Evolutionary conservation across 2,797 vertebrate species (phyloP), one percentile per base, ranked within the genome.

Genomic region (Channallabes apus): DNA sequence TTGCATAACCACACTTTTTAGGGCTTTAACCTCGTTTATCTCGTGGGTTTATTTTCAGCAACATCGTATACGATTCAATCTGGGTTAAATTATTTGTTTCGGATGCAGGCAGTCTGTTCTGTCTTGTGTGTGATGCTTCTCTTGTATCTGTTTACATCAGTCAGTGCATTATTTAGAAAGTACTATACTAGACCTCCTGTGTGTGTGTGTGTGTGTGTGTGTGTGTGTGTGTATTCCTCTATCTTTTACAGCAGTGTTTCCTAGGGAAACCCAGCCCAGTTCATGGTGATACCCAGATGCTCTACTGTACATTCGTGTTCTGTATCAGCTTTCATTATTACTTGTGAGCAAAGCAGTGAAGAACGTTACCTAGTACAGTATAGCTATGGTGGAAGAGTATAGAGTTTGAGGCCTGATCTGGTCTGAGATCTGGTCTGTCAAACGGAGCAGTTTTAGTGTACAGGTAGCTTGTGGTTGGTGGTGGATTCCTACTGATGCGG

Each of bases 1-100:
- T 85, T 65, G 62, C 76, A 65, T 83, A 78, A 56, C 56, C 24
- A 6, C 51, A 68, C 20, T 72, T 86, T 87, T 85, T 65, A 54
- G 79, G 69, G 79, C 41, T 86, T 86, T 86, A 80, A 58, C 68
- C 29, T 83, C 20, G 27, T 76, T 65, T 51, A 27, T 27, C 67
- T 29, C 64, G 32, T 22, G 0, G 38, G 27, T 62, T 29, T 38
- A 27, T 51, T 67, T 79, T 65, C 18, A 59, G 38, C 61, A 61
- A 24, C 41, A 73, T 71, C 41, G 77, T 68, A 46, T 62, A 51
- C 38, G n/a, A 59, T 51, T 82, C 59, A 85, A 54, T 82, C 71
- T 78, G 61, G 20, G 20, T 46, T 64, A 41, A 22, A 67, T 54
- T 68, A 27, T 67, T 56, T 82, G 58, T 14, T 84, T 84, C 46